These are phyloP conservation scores for Mechanitis mazaeus DNA, from an alignment of 2,888 invertebrate genomes.

Conservation along the genomic window DNA sequence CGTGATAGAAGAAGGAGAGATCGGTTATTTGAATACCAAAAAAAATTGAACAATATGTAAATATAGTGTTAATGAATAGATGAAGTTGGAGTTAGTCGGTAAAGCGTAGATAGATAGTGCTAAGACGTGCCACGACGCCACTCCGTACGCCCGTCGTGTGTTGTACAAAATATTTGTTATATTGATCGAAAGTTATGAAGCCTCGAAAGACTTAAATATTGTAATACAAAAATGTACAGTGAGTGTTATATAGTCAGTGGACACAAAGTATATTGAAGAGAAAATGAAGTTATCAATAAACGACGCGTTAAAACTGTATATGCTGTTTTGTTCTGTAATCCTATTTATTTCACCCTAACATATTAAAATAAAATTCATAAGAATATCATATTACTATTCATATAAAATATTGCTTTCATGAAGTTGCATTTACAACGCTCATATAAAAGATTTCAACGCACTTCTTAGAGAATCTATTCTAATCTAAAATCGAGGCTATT, in stretches of 20 bases:
- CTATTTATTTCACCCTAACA: slow-evolving; percentile 31
- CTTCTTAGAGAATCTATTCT: slow-evolving; percentile 5
- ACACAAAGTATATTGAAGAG: slow-evolving; percentile 76
- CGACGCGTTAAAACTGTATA: slow-evolving; percentile 70
- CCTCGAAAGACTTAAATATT: slow-evolving; percentile 74
- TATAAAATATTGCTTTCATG: neutral
- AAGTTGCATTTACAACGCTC: slow-evolving; percentile 13
- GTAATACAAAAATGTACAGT: slow-evolving; percentile 77
- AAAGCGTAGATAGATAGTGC: slow-evolving; percentile 64
- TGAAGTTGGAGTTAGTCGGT: slow-evolving; percentile 63
- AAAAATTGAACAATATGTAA: slow-evolving; percentile 75
- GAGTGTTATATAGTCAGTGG: slow-evolving; percentile 78
- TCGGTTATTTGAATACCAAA: slow-evolving; percentile 75
- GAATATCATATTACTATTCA: slow-evolving; percentile 1
- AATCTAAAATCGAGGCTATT: neutral
- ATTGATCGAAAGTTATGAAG: slow-evolving; percentile 68
- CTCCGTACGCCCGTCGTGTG: slow-evolving; percentile 69
- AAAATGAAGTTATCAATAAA: slow-evolving; percentile 75
- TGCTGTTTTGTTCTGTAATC: slow-evolving; percentile 66
- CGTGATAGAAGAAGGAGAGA: slow-evolving; percentile 63
- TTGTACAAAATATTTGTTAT: slow-evolving; percentile 77
- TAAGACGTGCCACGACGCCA: slow-evolving; percentile 72
- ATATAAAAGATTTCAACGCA: slow-evolving; percentile 49
- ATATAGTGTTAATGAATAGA: slow-evolving; percentile 71
- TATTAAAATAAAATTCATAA: neutral